A percentile compares a stretch with the other conserved stretches of the same genome.
Conservation (phyloP, 1,140 invertebrate species). For the Frieseomelitta varia region DNA sequence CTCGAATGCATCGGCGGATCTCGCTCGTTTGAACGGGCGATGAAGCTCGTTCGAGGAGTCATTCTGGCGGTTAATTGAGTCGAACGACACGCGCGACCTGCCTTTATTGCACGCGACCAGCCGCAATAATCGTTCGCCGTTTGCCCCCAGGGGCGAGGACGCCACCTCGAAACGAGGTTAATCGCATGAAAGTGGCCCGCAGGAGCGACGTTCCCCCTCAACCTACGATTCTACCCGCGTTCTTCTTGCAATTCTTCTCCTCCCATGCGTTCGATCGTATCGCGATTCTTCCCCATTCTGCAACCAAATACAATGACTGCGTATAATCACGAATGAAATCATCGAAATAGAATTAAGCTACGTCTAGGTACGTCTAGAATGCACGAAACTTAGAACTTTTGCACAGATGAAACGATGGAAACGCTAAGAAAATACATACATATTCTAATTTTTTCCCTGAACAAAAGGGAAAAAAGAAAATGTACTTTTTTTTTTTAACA, state of each 20-base stretch:
- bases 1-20: background rate
- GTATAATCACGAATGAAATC: background rate
- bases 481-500: background rate
- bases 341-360: too few species aligned
- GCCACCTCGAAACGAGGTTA: constrained; percentile 75
- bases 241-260: background rate
- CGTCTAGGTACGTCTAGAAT: too few species aligned
- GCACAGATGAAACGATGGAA: too few species aligned
- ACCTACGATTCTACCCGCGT: constrained; percentile 10
- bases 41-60: constrained; percentile 8
- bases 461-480: too few species aligned
- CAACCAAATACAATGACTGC: too few species aligned
- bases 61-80: constrained; percentile 48
- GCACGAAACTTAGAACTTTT: too few species aligned
- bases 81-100: constrained; percentile 16
- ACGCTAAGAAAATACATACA: too few species aligned
- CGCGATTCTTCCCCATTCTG: constrained; percentile 13
- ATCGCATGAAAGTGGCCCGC: constrained; percentile 52
- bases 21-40: background rate
- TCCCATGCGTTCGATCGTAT: constrained; percentile 5
- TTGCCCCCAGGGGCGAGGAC: constrained; percentile 69
- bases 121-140: constrained; percentile 60
- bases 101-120: constrained; percentile 40
- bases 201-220: background rate
- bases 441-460: too few species aligned